Evolutionary conservation across 2,888 invertebrate genomes (phyloP), one percentile per base, ranked within the genome.

Genomic region (Pheosia tremula): DNA sequence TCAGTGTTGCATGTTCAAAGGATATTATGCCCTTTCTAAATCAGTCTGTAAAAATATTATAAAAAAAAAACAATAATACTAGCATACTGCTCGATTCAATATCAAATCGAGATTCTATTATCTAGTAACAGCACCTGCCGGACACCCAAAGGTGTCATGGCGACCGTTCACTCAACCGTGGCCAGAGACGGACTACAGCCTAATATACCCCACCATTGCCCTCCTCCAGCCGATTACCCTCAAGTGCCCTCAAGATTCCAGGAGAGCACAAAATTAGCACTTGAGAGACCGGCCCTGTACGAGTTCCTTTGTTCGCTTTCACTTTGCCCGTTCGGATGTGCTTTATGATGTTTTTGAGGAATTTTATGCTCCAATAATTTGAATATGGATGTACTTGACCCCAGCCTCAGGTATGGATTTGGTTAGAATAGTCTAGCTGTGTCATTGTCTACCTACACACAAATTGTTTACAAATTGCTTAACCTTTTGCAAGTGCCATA

Each of bases 131-230:
- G 58, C 47, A 24, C 38, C 38, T 47, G 61, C 82, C 82, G 89
- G 88, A 86, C 89, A 84, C 81, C 80, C 77, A 74, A 86, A 91
- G 91, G 91, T 91, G 91, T 91, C 86, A 86, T 89, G 87, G 90
- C 86, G 88, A 90, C 88, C 80, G 81, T 76, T 84, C 81, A 81
- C 82, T 83, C 81, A 66, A 74, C 77, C 77, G 77, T 70, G 64
- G 70, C 76, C 76, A 76, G 80, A 84, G 82, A 77, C 77, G 79
- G 80, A 58, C 65, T 67, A 80, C 76, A 84, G 82, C 80, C 80
- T 83, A 84, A 87, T 86, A 85, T 81, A 86, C 81, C 80, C 77
- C 57, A 55, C 55, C 55, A 39, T 55, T 55, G 55, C 55, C 39
- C 39, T n/a, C 55, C 39, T 74, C 74, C 74, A 77, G 72, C 79